Conservation (phyloP, 2,888 invertebrate genomes). For the Eupeodes latifasciatus region DNA sequence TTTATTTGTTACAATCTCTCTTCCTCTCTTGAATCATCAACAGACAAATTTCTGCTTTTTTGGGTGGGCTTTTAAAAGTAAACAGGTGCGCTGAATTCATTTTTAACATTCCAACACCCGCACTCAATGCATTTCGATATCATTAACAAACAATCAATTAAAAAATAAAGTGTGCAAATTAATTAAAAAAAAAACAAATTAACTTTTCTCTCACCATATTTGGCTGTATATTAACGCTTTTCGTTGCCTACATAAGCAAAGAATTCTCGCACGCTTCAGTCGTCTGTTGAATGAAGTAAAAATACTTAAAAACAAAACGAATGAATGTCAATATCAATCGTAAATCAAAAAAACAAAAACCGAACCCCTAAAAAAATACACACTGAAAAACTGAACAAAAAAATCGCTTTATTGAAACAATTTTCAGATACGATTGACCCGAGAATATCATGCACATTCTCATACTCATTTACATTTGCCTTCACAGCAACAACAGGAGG, state of each 20-base stretch:
- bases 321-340: conserved; percentile 37
- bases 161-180: conserved; percentile 62
- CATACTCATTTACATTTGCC: conserved; percentile 97
- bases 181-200: conserved; percentile 10
- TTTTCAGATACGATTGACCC: conserved; percentile 94
- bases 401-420: conserved; percentile 82
- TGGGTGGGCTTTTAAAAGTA: conserved; percentile 21
- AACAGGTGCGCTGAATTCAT: conserved; percentile 66
- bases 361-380: conserved; percentile 65
- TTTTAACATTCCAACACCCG: conserved; percentile 61
- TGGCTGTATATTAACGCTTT: conserved; percentile 70
- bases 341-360: conserved; percentile 39
- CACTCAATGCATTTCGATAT: conserved; percentile 56
- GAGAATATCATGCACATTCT: conserved; percentile 96
- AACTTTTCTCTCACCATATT: conserved; percentile 40
- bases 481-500: conserved; percentile 91
- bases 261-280: conserved; percentile 67
- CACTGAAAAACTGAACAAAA: conserved; percentile 77
- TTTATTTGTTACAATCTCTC: conserved; percentile 52
- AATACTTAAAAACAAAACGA: conserved; percentile 52
- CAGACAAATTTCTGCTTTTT: conserved; percentile 63
- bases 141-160: conserved; percentile 30
- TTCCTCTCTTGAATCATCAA: conserved; percentile 41
- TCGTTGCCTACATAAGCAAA: conserved; percentile 29
- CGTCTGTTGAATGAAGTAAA: conserved; percentile 69